Percentiles rank a stretch among this genome's conserved stretches.
These are phyloP conservation scores for Endomychus coccineus DNA, from an alignment of 2,888 invertebrate species.

Conservation along the genomic window DNA sequence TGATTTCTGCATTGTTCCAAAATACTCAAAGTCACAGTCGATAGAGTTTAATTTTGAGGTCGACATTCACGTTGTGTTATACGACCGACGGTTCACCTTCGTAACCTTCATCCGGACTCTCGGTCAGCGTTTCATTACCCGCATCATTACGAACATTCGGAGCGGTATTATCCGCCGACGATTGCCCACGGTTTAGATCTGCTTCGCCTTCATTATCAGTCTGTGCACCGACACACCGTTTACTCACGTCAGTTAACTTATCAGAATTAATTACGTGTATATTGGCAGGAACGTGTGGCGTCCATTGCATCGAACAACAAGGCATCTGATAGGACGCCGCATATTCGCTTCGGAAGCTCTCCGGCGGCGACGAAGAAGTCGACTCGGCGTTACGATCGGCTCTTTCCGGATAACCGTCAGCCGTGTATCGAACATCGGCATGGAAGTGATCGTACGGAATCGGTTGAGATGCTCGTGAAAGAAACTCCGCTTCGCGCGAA, in stretches of 20 bases:
- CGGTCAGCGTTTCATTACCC: constrained; percentile 29
- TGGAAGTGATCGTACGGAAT: constrained; percentile 48
- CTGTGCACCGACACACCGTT: constrained; percentile 34
- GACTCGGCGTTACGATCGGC: constrained; percentile 8
- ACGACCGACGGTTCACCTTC: constrained; percentile 35
- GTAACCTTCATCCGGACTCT: constrained; percentile 36
- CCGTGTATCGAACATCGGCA: constrained; percentile 55
- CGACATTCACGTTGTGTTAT: constrained; percentile 18
- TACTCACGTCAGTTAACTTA: constrained; percentile 16
- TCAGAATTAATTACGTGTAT: constrained; percentile 33
- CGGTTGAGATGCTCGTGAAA: constrained; percentile 46
- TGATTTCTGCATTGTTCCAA: too few species aligned
- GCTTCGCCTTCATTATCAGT: constrained; percentile 30
- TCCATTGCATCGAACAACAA: constrained; percentile 44
- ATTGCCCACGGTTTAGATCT: constrained; percentile 15
- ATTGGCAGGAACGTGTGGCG: constrained; percentile 45
- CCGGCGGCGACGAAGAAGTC: constrained; percentile 35
- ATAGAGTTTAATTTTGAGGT: too few species aligned
- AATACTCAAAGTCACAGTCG: too few species aligned
- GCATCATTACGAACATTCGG: constrained; percentile 17
- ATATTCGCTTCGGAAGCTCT: constrained; percentile 45
- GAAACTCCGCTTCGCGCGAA: constrained; percentile 58
- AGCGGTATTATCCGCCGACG: constrained; percentile 14
- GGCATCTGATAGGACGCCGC: constrained; percentile 48
- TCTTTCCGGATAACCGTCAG: constrained; percentile 52